Conservation (phyloP, 2,797 vertebrate species). For the Danio choprae region DNA sequence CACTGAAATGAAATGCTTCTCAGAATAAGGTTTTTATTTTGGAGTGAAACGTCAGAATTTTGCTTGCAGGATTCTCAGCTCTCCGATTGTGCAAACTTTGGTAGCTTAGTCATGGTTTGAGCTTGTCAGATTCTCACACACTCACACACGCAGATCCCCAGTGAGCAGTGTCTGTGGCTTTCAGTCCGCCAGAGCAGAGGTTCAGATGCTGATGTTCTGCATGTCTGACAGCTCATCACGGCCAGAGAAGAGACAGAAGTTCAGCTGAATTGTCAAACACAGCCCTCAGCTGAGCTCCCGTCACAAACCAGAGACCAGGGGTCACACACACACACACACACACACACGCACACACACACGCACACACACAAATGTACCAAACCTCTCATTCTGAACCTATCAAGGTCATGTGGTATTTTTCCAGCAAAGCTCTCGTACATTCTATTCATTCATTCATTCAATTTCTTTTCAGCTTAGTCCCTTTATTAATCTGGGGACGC, state of each 20-base stretch:
- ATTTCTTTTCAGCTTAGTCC: too few relatives aligned
- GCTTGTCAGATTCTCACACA: slow-evolving; percentile 3
- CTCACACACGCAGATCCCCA: slow-evolving; percentile 5
- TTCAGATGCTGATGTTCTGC: slow-evolving; percentile 2
- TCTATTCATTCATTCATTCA: too few relatives aligned
- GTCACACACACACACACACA: background rate
- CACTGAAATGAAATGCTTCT: background rate
- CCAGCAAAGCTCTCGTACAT: background rate
- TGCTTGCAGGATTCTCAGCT: background rate
- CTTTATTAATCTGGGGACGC: too few relatives aligned
- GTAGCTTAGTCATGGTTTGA: slow-evolving; percentile 14
- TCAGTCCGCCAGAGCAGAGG: slow-evolving; percentile 29
- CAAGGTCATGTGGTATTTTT: background rate
- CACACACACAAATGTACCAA: background rate
- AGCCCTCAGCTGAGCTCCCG: background rate
- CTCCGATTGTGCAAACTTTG: background rate
- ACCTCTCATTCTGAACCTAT: too few relatives aligned
- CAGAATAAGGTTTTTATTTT: background rate
- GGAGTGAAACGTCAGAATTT: background rate
- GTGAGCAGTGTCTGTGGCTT: slow-evolving; percentile 12
- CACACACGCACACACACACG: background rate
- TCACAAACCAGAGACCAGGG: slow-evolving; percentile 6
- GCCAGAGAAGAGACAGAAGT: slow-evolving; percentile 27
- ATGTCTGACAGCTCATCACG: slow-evolving; percentile 22
- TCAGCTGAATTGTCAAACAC: background rate